These are phyloP conservation scores for Physeter macrocephalus DNA, from an alignment of 2,113 vertebrate species.

Conservation along the genomic window DNA sequence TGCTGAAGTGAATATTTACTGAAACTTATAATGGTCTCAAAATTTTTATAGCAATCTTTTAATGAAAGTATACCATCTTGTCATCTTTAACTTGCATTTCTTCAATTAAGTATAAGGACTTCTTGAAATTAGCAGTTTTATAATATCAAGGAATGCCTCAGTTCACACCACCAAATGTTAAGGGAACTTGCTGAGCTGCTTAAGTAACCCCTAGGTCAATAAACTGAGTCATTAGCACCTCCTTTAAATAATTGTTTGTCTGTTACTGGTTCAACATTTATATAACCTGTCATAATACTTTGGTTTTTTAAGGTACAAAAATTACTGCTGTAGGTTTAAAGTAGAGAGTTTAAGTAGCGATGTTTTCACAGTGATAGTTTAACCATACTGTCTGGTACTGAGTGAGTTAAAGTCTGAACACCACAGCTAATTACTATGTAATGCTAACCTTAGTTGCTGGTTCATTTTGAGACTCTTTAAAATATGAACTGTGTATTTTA, in stretches of 20 bases:
- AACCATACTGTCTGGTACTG: constrained; percentile 51
- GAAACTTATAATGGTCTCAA: neutral
- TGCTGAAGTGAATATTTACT: neutral
- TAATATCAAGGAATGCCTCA: neutral
- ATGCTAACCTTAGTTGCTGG: constrained; percentile 83
- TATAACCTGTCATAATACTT: constrained; percentile 56
- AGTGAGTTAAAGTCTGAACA: constrained; percentile 80
- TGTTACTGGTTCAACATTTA: constrained; percentile 53
- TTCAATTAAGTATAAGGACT: neutral
- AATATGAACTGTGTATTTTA: constrained; percentile 96
- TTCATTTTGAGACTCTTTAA: constrained; percentile 86
- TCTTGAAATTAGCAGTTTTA: neutral
- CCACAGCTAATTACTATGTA: constrained; percentile 81
- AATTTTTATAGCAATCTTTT: neutral
- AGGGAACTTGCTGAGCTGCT: neutral
- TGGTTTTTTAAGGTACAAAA: constrained; percentile 41
- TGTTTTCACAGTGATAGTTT: constrained; percentile 28
- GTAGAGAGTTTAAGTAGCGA: neutral
- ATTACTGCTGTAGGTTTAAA: constrained; percentile 27
- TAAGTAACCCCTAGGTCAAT: constrained; percentile 46
- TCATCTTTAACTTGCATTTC: neutral
- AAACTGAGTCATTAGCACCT: constrained; percentile 65
- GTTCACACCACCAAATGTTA: constrained; percentile 13
- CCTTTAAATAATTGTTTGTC: constrained; percentile 55
- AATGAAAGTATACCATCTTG: neutral